Evolutionary conservation across 2,888 invertebrate species (phyloP), one percentile per base, ranked within the genome.

Genomic region (Neoaliturus tenellus): DNA sequence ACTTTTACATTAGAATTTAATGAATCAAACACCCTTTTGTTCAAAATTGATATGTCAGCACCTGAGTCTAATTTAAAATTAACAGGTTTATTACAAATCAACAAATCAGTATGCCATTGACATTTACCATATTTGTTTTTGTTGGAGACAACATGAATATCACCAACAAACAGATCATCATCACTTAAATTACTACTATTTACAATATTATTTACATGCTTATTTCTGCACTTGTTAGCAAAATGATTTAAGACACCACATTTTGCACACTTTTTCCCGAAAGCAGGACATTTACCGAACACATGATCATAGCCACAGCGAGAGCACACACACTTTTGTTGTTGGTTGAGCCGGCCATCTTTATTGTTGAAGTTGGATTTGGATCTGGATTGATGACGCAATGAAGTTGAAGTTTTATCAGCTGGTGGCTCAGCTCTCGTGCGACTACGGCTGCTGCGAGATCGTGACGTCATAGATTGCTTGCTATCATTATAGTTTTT

Each of bases 201-300:
- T 23, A 51, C 51, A 51, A 51, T 51, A 51, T 51, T 51, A 51
- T 51, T 4, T 51, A 20, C 41, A 41, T 12, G 10, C 41, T 41
- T 71, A 2, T 35, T 39, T 41, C 41, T 39, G 41, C 71, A 71
- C 20, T 71, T 31, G 41, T 4, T 71, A 12, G 71, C 82, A 84
- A 86, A 86, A 83, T 87, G 85, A 78, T 86, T 86, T 20, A 35
- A 48, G 25, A 44, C 33, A 25, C 80, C 55, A 82, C 85, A 87
- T 23, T 48, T 25, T 14, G 31, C 28, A 71, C 86, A 51, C 86
- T 17, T 35, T 80, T 87, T 85, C 8, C 80, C 80, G 71, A 67
- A 83, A 12, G 85, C 85, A 2, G 86, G 86, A 83, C 86, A 87
- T 44, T 84, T 48, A 48, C 81, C 80, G 5, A 31, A 33, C 2